Percentiles rank a stretch among this genome's conserved stretches.
These are phyloP conservation scores for Tachysurus vachellii DNA, from an alignment of 2,113 vertebrate species.

Conservation along the genomic window DNA sequence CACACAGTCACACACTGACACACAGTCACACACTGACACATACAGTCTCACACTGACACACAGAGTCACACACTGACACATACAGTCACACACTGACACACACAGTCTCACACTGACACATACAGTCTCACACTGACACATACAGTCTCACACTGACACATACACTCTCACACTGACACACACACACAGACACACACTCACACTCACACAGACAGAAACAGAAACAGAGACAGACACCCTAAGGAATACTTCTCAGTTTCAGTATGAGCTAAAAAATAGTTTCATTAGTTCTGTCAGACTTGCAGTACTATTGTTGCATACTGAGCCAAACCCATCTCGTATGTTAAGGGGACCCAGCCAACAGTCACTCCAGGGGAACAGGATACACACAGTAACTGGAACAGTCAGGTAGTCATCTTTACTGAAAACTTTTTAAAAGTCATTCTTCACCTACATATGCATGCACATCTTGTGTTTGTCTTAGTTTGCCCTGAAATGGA, in stretches of 20 bases:
- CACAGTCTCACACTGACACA: no score
- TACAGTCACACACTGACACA: no score
- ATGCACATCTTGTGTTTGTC: background rate
- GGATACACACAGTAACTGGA: background rate
- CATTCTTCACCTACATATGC: background rate
- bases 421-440: background rate
- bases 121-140: no score
- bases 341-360: background rate
- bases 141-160: no score
- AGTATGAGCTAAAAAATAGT: conserved; percentile 18
- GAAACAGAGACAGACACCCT: background rate
- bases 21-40: no score
- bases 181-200: background rate
- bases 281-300: conserved; percentile 15
- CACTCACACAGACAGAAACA: background rate
- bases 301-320: background rate
- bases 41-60: no score
- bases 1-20: no score
- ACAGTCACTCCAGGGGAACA: background rate
- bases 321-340: background rate
- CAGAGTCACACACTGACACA: no score
- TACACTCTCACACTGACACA: no score
- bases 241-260: conserved; percentile 12
- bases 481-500: background rate
- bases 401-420: background rate